phyloP scores from a whole-genome alignment of 2,797 vertebrate genomes.

The Buphagus erythrorhynchus region DNA sequence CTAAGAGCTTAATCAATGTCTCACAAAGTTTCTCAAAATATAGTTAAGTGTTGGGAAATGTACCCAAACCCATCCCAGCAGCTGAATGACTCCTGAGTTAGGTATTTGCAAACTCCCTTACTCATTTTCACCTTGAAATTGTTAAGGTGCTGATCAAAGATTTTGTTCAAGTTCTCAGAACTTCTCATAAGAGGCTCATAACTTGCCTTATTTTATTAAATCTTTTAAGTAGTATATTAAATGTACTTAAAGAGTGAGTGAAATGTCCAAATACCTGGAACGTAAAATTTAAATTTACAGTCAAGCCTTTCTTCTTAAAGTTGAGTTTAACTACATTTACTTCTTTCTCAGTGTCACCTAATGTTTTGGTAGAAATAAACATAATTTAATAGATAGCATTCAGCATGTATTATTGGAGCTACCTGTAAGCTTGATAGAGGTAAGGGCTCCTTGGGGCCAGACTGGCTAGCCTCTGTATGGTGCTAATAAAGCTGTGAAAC shows the following conservation, averaged over 20 bases:
- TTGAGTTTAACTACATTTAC: neutral
- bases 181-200: neutral
- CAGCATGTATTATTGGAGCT: neutral
- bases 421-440: fast-evolving
- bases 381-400: neutral
- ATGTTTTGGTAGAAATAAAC: neutral
- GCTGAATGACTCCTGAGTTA: neutral
- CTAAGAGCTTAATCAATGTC: neutral
- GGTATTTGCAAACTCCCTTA: neutral
- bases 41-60: neutral
- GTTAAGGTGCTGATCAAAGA: neutral
- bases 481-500: neutral
- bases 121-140: neutral
- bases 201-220: neutral
- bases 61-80: neutral
- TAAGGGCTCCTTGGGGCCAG: neutral
- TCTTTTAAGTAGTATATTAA: neutral
- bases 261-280: neutral
- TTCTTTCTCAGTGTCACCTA: neutral
- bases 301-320: neutral
- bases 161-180: neutral
- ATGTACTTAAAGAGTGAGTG: neutral
- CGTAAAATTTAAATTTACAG: neutral
- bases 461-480: neutral
- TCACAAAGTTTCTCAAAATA: neutral